Evolutionary conservation across 2,888 invertebrate species (phyloP).

Genomic region (Girardia tigrina): DNA sequence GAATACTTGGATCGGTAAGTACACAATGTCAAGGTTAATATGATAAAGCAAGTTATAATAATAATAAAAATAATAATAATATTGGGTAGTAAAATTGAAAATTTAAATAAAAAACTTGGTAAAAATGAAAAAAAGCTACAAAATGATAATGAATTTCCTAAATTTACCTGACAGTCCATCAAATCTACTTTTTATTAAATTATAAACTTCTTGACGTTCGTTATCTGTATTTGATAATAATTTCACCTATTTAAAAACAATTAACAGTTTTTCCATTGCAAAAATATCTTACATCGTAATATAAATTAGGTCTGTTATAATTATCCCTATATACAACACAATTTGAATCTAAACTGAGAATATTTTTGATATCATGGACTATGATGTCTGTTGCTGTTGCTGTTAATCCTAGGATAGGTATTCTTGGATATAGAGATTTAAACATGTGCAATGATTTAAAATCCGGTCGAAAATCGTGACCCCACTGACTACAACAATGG

Average conservation of each 20-base stretch:
- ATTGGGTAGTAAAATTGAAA: too few species aligned
- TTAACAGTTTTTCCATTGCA: background rate
- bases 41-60: too few species aligned
- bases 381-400: slow-evolving; percentile 75
- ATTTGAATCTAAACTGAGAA: slow-evolving; percentile 63
- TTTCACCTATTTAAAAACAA: background rate
- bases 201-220: background rate
- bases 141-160: too few species aligned
- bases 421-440: slow-evolving; percentile 60
- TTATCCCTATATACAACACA: slow-evolving; percentile 68
- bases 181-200: background rate
- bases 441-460: slow-evolving; percentile 72
- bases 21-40: too few species aligned
- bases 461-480: slow-evolving; percentile 83
- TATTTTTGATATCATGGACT: slow-evolving; percentile 71
- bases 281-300: slow-evolving; percentile 57
- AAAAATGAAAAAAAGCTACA: too few species aligned
- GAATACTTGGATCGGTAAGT: too few species aligned
- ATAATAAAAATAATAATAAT: too few species aligned
- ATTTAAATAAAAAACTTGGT: too few species aligned
- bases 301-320: slow-evolving; percentile 75
- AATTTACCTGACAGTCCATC: background rate
- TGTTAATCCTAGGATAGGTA: slow-evolving; percentile 72
- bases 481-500: slow-evolving; percentile 85
- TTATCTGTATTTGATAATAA: background rate